Evolutionary conservation across 2,797 vertebrate species (phyloP), one percentile per base, ranked within the genome.

Genomic region (Rhinatrema bivittatum): DNA sequence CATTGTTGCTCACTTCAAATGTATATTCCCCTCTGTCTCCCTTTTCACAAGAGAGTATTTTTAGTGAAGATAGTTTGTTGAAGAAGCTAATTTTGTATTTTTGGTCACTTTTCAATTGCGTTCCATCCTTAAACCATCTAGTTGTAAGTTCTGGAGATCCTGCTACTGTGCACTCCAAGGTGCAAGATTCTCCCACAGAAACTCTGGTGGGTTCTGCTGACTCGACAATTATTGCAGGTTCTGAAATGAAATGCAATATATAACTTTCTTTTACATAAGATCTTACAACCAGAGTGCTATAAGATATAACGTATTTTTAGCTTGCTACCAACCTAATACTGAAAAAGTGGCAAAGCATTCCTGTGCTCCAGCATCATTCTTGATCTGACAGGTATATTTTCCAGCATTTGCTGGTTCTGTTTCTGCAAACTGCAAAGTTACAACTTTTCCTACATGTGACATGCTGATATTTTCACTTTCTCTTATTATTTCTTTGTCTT

Each of bases 51-150:
- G 81, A 77, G 18, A 91, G 85, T 43, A 99, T 90, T 76, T 94
- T 98, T 64, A 99, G 78, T 10, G 80, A 81, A 33, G 90, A 91
- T 28, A 89, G 37, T 33, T 91, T 92, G 43, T 94, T 92, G 60
- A 82, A 86, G 54, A 94, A 85, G 10, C 72, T 87, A 46, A 96
- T 92, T 66, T 96, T 94, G 57, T 94, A 93, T 81, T 94, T 97
- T 50, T 90, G 85, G 20, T 90, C 87, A 28, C 75, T 87, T 33
- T 69, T 83, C 54, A 99, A 74, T 61, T 97, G 91, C 67, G 88
- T 90, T 24, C 87, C 91, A 0, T 97, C 90, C 84, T 90, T 94
- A 50, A 90, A 90, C 96, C 96, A 99, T 62, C 89, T 96, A 23
- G 91, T 71, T 67, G 87, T 88, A 20, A 99, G 85, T 14, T 97